Base-by-base conservation (phyloP, 2,113 vertebrate genomes). In the Megaceryle maxima region DNA sequence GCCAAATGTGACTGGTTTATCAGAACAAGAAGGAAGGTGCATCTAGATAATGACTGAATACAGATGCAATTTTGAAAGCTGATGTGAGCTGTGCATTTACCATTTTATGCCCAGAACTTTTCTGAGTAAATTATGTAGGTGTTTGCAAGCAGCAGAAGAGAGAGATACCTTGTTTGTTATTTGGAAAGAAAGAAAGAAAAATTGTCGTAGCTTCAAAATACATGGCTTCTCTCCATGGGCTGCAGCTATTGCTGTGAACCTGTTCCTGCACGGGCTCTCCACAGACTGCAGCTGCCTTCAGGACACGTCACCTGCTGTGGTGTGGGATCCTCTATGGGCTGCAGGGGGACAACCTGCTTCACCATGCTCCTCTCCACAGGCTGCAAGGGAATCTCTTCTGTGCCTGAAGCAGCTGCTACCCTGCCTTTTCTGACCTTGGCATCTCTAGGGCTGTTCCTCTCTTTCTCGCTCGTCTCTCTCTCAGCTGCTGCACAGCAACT, bases 141-240 rank as follows among this genome's bases (percentile, higher is more conserved):
- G 11, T 26, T 44, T 37, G 19, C 8, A 37, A 37, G 37, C 31
- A 53, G 21, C 33, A 10, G 56, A 25, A 37, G 21, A 44, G 78
- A 60, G 19, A 90, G 17, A 64, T 3, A 57, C 16, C 5, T 72
- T 51, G 8, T 13, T 57, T 22, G 24, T 12, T 56, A 44, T 35
- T 66, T 39, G 50, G 22, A 28, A 62, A 43, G 16, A 59, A 69
- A 28, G 24, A 5, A 21, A 28, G 11, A 24, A 35, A 15, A 35
- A 10, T 3, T n/a, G 29, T 7, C 2, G 12, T 19, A 16, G 9
- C 19, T 5, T 73, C 35, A 73, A 62, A 83, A 63, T 37, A 17
- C 0, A 1, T 2, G 7, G 31, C 64, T 70, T 16, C 12, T 50
- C 26, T 26, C n/a, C 46, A 10, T 7, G 22, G 35, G 11, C 24